These are phyloP conservation scores for Eublepharis macularius DNA, from an alignment of 2,113 vertebrate genomes.

Conservation along the genomic window DNA sequence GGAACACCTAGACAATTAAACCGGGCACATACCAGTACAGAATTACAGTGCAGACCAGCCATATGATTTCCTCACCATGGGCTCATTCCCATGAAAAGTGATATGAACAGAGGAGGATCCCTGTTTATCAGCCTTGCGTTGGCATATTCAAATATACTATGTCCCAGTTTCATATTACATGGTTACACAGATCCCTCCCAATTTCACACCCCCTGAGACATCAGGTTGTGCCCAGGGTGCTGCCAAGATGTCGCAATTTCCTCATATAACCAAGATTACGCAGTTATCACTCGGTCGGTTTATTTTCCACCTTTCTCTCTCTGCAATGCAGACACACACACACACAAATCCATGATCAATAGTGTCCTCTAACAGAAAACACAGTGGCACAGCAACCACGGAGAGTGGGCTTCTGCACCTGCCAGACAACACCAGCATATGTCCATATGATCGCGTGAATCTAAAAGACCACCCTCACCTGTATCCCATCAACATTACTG, in stretches of 20 bases:
- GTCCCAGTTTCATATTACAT: background rate
- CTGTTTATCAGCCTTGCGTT: background rate
- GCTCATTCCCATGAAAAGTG: too few species aligned
- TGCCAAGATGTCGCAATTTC: background rate
- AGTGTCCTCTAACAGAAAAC: background rate
- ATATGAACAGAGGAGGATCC: background rate
- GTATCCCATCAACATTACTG: background rate
- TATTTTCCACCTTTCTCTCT: background rate
- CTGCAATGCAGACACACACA: too few species aligned
- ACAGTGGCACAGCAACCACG: background rate
- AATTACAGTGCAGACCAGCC: background rate
- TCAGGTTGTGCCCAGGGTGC: too few species aligned
- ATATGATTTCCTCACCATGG: background rate
- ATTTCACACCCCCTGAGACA: background rate
- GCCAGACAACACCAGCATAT: too few species aligned
- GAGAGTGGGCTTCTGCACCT: background rate
- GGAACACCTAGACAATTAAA: background rate
- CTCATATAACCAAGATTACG: background rate
- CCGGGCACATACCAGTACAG: background rate
- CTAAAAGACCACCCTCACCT: background rate
- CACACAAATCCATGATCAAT: background rate
- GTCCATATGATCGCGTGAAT: background rate
- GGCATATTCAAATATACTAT: too few species aligned
- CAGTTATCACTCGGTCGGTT: background rate
- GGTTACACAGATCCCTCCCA: background rate